A percentile compares a stretch with the other conserved stretches of the same genome.
phyloP scores from a whole-genome alignment of 2,888 invertebrate genomes.

The Limnephilus auricula region DNA sequence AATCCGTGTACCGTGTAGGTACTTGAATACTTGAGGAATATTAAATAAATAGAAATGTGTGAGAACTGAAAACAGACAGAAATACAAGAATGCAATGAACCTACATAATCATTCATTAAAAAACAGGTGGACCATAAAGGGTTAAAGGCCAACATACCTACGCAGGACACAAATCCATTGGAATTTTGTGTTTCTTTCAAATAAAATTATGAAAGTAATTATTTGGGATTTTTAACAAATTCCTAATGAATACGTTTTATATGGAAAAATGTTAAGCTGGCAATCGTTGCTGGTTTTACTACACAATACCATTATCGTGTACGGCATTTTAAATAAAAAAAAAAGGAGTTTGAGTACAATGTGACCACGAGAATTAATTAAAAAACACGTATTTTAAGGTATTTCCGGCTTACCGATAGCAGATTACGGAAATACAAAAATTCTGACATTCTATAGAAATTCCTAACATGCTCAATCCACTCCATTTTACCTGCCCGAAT shows the following conservation, averaged over 20 bases:
- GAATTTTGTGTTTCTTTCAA: not conserved
- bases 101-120: too few species aligned
- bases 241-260: not conserved
- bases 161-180: too few species aligned
- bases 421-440: constrained; percentile 41
- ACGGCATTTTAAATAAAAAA: not conserved
- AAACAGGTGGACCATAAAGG: too few species aligned
- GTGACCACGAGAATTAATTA: not conserved
- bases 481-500: not conserved
- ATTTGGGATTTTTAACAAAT: not conserved
- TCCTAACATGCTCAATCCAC: constrained; percentile 33
- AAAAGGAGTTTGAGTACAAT: not conserved
- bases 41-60: too few species aligned
- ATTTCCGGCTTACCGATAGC: constrained; percentile 20
- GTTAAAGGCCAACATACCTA: too few species aligned
- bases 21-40: too few species aligned
- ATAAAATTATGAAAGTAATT: not conserved
- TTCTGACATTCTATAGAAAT: constrained; percentile 21
- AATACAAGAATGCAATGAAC: too few species aligned
- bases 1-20: too few species aligned
- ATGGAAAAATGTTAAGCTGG: not conserved
- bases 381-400: not conserved
- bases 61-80: too few species aligned
- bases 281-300: not conserved
- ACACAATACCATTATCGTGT: not conserved